Evolutionary conservation across 2,888 invertebrate genomes (phyloP), one percentile per base, ranked within the genome.

Genomic region (Oasisia sp.): DNA sequence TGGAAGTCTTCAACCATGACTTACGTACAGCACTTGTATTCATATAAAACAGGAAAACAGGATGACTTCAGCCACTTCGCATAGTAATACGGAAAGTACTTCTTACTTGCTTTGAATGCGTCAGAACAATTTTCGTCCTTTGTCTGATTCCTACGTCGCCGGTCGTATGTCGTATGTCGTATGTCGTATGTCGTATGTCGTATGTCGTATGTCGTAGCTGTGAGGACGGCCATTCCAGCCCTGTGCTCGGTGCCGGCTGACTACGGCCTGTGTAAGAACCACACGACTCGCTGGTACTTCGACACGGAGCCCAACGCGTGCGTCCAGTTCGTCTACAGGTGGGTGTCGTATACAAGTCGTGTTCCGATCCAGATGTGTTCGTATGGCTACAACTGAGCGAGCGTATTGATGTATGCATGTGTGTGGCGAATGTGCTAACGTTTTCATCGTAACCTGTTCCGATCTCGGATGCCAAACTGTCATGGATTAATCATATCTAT

Each of bases 251-350:
- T 91, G 96, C 97, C 97, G 32, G 97, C 97, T 45, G 98, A 98
- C 94, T 96, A 97, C 56, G 99, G 99, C 0, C 98, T 98, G 0
- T 99, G 99, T 96, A 97, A 98, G 92, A 99, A 98, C 0, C 97
- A 97, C 95, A 98, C 98, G 96, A 97, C 97, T 94, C 97, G 99
- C 93, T 99, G 98, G 98, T 98, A 98, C 96, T 99, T 97, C 96
- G 98, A 99, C 96, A 97, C 97, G 45, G 96, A 97, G 45, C 97
- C 97, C 89, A 97, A 97, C 44, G 97, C 97, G 56, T 99, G 99
- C 95, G 97, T 97, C 94, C 97, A 98, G 9, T 99, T 99, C 96
- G 97, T 97, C 92, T 99, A 98, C 50, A 44, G 91, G 91, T 91
- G 44, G 3, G 74, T 19, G 74, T 19, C 56, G 56, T 56, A 38